Evolutionary conservation across 2,797 vertebrate species (phyloP).

Genomic region (Steatocranus sp.): DNA sequence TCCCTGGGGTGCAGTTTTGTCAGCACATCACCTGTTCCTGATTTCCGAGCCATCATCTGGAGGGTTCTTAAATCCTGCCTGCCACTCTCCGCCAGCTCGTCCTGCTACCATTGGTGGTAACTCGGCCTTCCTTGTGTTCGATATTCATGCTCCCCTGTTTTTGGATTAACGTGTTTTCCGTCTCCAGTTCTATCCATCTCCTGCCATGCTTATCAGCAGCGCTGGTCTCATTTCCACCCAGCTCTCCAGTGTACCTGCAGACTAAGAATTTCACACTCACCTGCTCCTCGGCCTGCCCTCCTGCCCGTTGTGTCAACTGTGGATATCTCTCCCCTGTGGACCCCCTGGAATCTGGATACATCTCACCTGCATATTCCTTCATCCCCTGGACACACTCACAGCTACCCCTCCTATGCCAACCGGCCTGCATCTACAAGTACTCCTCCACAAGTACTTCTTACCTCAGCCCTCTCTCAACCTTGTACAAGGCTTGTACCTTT

Average conservation of each 20-base stretch:
- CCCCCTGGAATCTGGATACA: neutral
- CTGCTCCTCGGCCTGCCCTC: neutral
- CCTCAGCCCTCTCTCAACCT: neutral
- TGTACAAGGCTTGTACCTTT: neutral
- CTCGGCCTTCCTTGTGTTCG: neutral
- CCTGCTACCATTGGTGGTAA: neutral
- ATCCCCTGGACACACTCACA: neutral
- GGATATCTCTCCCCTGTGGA: neutral
- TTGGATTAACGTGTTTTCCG: neutral
- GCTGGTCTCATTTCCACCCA: neutral
- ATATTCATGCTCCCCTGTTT: neutral
- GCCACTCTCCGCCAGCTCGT: accelerated
- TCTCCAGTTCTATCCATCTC: neutral
- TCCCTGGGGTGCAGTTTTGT: neutral
- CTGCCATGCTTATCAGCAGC: neutral
- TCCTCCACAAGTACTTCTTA: neutral
- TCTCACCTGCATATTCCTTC: neutral
- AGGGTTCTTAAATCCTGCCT: neutral
- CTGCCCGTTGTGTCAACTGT: neutral
- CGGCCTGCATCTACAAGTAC: neutral
- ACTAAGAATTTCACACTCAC: neutral
- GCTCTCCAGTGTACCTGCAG: neutral
- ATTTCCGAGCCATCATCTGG: neutral
- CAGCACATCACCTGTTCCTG: neutral
- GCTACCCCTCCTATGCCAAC: neutral